Conservation (phyloP, 2,888 invertebrate species). For the Vanessa cardui region DNA sequence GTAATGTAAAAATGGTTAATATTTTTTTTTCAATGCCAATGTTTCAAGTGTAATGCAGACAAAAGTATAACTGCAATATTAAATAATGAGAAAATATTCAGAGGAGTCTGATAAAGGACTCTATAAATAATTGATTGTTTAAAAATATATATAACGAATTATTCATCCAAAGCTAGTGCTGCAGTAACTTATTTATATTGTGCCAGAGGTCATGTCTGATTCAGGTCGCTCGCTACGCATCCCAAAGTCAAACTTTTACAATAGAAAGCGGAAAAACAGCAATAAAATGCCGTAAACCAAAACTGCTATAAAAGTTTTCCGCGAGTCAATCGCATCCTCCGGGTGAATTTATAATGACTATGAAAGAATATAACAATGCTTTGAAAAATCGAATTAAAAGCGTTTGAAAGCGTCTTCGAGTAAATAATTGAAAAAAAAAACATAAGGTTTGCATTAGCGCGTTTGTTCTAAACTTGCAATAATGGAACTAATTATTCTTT, state of each 20-base stretch:
- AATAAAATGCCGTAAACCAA: conserved; percentile 9
- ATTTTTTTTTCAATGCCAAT: too few relatives aligned
- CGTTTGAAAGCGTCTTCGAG: background rate
- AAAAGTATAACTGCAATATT: too few relatives aligned
- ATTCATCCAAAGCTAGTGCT: background rate
- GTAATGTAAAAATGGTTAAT: too few relatives aligned
- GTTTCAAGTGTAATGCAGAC: too few relatives aligned
- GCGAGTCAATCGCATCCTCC: conserved; percentile 9
- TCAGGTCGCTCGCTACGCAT: conserved; percentile 13
- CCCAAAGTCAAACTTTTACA: conserved; percentile 12
- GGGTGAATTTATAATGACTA: conserved; percentile 9
- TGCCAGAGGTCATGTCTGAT: conserved; percentile 9
- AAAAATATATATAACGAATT: background rate
- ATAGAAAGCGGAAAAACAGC: conserved; percentile 12
- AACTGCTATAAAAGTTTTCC: conserved; percentile 16
- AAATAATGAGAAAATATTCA: too few relatives aligned
- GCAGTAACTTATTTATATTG: conserved; percentile 11
- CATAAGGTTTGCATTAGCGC: background rate
- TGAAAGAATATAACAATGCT: background rate
- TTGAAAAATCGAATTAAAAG: background rate
- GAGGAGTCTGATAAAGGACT: background rate
- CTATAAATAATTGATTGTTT: background rate
- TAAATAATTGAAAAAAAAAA: background rate
- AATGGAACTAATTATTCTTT: background rate
- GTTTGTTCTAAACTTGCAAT: background rate